Evolutionary conservation across 64 coral and sea anemone genomes (phyloP).

Genomic region (Dendrophyllia cribrosa): DNA sequence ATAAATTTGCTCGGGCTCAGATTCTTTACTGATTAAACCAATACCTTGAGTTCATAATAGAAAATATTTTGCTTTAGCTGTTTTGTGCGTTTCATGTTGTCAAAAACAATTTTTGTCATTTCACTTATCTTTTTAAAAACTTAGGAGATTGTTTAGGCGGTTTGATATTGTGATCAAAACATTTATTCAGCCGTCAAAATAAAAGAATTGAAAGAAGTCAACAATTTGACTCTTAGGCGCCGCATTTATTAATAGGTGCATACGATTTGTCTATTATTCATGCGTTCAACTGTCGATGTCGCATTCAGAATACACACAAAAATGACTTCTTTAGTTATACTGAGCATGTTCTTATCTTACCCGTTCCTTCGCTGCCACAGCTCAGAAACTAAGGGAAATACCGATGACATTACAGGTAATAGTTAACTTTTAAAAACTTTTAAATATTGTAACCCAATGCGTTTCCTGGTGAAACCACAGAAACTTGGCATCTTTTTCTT

Average conservation of each 20-base stretch:
- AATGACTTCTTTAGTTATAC: not conserved
- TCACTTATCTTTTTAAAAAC: too few relatives aligned
- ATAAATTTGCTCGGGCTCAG: too few relatives aligned
- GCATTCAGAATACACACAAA: not conserved
- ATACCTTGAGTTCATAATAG: too few relatives aligned
- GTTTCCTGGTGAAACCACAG: not conserved
- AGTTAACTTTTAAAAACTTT: not conserved
- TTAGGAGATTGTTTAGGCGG: not conserved
- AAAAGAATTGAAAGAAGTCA: not conserved
- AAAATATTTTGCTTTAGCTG: too few relatives aligned
- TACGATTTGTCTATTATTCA: not conserved
- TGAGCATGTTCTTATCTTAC: not conserved
- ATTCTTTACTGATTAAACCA: too few relatives aligned
- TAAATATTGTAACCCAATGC: too few relatives aligned
- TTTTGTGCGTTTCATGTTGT: too few relatives aligned
- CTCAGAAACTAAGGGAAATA: not conserved
- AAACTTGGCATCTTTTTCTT: not conserved
- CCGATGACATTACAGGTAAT: slow-evolving; percentile 13
- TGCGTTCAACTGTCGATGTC: not conserved
- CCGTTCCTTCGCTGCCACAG: not conserved
- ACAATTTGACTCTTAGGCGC: not conserved
- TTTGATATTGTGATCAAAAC: not conserved
- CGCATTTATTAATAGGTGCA: not conserved
- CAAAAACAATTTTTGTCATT: too few relatives aligned
- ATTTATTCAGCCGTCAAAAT: not conserved